phyloP scores from a whole-genome alignment of 2,797 vertebrate species.

The Anguilla obscura region DNA sequence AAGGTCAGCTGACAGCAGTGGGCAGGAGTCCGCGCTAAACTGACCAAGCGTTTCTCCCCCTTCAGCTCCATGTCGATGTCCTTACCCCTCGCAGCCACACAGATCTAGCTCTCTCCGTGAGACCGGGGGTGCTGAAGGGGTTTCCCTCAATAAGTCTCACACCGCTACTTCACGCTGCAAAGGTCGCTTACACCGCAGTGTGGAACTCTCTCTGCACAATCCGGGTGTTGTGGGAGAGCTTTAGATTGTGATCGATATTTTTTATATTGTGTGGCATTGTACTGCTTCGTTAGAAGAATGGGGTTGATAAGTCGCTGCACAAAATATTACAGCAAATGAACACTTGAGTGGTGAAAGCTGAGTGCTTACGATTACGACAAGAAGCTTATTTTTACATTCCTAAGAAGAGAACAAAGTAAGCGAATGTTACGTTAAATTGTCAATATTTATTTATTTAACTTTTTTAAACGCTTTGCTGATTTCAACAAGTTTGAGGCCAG shows the following conservation, averaged over 20 bases:
- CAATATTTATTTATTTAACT: neutral
- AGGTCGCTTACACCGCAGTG: neutral
- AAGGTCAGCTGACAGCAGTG: slow-evolving; percentile 34
- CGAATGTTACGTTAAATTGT: neutral
- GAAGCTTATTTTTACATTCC: neutral
- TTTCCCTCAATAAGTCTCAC: neutral
- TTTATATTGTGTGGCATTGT: neutral
- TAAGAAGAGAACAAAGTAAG: neutral
- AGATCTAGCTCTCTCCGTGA: slow-evolving; percentile 10
- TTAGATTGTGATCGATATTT: slow-evolving; percentile 6
- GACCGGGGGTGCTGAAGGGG: neutral
- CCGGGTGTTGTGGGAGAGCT: neutral
- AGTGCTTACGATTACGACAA: neutral
- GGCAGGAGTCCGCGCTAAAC: slow-evolving; percentile 9
- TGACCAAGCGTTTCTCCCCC: slow-evolving; percentile 1
- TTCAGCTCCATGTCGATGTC: slow-evolving; percentile 16
- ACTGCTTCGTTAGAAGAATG: neutral
- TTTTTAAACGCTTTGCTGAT: slow-evolving; percentile 42
- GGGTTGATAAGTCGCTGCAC: neutral
- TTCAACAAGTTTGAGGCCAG: slow-evolving; percentile 50
- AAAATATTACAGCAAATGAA: neutral
- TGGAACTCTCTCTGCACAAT: neutral
- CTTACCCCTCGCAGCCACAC: neutral
- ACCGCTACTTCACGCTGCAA: neutral
- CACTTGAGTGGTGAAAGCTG: neutral